Evolutionary conservation across 2,797 vertebrate genomes (phyloP), one percentile per base, ranked within the genome.

Genomic region (Columba guinea): DNA sequence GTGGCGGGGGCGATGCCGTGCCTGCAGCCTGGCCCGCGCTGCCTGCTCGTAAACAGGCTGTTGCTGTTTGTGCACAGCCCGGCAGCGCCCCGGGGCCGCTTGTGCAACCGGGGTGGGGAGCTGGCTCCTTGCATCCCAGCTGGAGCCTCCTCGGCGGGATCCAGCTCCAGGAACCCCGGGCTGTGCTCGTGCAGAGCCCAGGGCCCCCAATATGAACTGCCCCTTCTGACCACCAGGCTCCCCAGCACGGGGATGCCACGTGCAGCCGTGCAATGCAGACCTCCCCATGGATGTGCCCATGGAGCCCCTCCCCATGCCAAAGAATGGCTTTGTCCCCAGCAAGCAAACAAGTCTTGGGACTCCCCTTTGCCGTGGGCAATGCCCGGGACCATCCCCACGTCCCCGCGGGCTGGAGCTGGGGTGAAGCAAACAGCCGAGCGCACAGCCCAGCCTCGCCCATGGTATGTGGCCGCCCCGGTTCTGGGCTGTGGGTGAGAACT

Each of bases 41-140:
- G 62, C 68, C 89, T 15, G 80, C 68, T 73, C 6, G 4, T 18
- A 52, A 90, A 68, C 91, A 84, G 49, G 26, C 71, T 46, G 91
- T 85, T 75, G 16, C 51, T 37, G 87, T 64, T 20, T 59, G 22
- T 21, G 81, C 23, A 1, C 19, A 14, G 14, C 24, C 20, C 49
- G 18, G 69, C 69, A 75, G 79, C 2, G 56, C 95, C 91, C 41
- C n/a, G 1, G 84, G 89, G 91, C 78, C 2, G 27, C 90, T 94
- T 95, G 92, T 88, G 93, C 95, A 95, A 96, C 3, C 4, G 18
- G 92, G 96, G 96, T 17, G 58, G 88, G 94, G 95, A 93, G 74
- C 53, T 77, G 94, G 91, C 92, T 93, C 69, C 2, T 13, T 8
- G 16, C 71, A 67, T 24, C 91, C 49, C 70, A 37, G 26, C 10